Conservation (phyloP, 2,888 invertebrate genomes). For the Stenoptilia bipunctidactyla region DNA sequence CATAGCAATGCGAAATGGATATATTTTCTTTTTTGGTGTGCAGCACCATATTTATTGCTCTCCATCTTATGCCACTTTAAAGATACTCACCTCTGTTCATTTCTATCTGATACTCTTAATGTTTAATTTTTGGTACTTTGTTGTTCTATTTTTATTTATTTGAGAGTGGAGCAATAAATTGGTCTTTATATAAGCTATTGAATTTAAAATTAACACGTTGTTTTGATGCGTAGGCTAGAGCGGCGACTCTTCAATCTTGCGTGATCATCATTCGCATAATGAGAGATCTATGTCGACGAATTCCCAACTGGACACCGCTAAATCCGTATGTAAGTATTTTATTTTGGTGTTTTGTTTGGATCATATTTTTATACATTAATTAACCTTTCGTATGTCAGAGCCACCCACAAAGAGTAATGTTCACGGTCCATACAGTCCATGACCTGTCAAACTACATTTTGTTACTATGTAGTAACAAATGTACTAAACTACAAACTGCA, state of each 20-base stretch:
- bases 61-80: conserved; percentile 17
- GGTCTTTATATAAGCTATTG: conserved; percentile 3
- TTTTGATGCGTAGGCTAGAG: conserved; percentile 83
- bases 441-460: no score
- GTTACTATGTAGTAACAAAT: no score
- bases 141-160: no score
- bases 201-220: neutral
- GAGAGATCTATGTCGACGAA: conserved; percentile 94
- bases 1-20: conserved; percentile 34
- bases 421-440: no score
- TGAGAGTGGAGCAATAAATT: conserved; percentile 32
- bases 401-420: no score
- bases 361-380: no score
- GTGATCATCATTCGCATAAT: conserved; percentile 96
- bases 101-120: no score
- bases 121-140: no score
- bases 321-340: conserved; percentile 93
- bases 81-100: no score
- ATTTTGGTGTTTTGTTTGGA: no score
- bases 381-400: no score
- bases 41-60: conserved; percentile 33
- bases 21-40: conserved; percentile 14
- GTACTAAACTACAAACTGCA: no score
- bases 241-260: conserved; percentile 94
- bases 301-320: conserved; percentile 94